Percentiles rank a stretch among this genome's conserved stretches.
Evolutionary conservation across 30 jellyfish, hydroid and myxozoan genomes (phyloP).

Genomic region (Rhopilema esculentum): DNA sequence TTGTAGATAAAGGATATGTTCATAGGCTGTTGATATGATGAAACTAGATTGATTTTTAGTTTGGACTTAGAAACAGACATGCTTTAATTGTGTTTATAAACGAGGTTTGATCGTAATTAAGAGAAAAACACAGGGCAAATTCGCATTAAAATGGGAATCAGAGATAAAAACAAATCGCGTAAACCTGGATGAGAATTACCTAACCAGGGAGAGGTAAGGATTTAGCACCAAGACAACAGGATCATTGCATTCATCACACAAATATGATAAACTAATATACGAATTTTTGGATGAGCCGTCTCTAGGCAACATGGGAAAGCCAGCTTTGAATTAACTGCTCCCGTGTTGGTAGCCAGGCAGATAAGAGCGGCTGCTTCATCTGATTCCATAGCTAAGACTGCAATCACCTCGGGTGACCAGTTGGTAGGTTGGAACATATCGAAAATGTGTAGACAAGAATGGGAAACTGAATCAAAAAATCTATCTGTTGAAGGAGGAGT

Average conservation of each 20-base stretch:
- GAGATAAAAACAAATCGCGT: not conserved
- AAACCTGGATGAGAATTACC: not conserved
- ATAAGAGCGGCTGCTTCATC: not conserved
- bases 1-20: too few species aligned
- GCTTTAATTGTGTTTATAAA: not conserved
- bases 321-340: not conserved
- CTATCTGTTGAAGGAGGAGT: conserved; percentile 55
- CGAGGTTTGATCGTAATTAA: not conserved
- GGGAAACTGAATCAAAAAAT: conserved; percentile 10
- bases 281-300: not conserved
- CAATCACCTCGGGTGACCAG: conserved; percentile 23
- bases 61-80: not conserved
- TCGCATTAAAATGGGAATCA: not conserved
- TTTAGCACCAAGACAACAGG: not conserved
- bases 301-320: not conserved
- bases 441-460: not conserved
- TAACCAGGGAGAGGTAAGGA: not conserved
- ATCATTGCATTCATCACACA: not conserved
- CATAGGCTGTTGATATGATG: not conserved
- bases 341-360: conserved; percentile 24
- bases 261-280: not conserved
- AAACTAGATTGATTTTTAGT: not conserved
- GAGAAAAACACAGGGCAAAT: not conserved
- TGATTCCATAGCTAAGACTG: conserved; percentile 28
- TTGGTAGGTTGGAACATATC: conserved; percentile 23